These are phyloP conservation scores for Pachydiplax longipennis DNA, from an alignment of 2,888 invertebrate genomes.

Conservation along the genomic window DNA sequence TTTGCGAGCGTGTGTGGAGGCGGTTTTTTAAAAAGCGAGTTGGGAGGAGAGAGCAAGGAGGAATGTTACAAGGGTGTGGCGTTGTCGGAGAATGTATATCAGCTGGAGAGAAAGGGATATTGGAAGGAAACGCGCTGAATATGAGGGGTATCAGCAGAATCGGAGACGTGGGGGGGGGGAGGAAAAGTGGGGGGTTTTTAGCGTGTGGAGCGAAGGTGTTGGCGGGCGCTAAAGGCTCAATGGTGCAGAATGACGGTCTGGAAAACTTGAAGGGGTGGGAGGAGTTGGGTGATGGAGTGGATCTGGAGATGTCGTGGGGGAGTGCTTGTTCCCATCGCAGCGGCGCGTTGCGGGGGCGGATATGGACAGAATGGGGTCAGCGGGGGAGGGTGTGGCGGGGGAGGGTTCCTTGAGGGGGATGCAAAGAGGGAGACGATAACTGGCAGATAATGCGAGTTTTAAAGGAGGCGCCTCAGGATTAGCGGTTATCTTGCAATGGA, in stretches of 20 bases:
- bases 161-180: not conserved
- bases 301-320: not conserved
- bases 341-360: not conserved
- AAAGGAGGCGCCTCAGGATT: not conserved
- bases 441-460: not conserved
- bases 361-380: conserved; percentile 15
- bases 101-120: not conserved
- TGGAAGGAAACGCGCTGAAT: not conserved
- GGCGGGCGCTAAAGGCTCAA: not conserved
- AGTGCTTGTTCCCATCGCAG: not conserved
- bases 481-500: conserved; percentile 4
- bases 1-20: not conserved
- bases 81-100: not conserved
- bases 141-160: not conserved
- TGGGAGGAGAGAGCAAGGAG: not conserved
- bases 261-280: not conserved
- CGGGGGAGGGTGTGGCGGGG: not conserved
- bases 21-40: not conserved
- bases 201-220: not conserved
- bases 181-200: not conserved
- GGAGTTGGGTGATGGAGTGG: not conserved
- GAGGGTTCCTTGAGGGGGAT: not conserved
- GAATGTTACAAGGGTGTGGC: conserved; percentile 2
- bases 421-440: not conserved
- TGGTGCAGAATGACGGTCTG: not conserved